phyloP scores from a whole-genome alignment of 2,113 vertebrate genomes.

The Noctilio leporinus region DNA sequence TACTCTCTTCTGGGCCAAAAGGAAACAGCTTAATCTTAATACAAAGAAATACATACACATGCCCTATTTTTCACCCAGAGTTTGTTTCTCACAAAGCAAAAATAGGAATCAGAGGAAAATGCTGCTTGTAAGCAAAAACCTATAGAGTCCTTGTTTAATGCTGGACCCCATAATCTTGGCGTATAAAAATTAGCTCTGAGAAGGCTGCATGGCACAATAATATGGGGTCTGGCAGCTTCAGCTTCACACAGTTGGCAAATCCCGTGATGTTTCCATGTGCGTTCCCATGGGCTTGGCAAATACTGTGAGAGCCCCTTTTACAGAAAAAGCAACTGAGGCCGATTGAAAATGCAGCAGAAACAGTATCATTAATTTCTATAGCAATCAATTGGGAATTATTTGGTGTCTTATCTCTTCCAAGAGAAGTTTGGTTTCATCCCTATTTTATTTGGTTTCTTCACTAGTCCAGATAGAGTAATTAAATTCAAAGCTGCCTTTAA shows the following conservation, averaged over 20 bases:
- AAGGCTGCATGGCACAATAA: neutral
- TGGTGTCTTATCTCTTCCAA: neutral
- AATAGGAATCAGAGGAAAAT: neutral
- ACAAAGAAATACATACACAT: neutral
- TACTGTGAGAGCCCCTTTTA: neutral
- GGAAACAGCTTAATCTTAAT: neutral
- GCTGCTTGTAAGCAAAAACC: neutral
- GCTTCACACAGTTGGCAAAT: neutral
- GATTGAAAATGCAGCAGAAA: neutral
- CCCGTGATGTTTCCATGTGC: neutral
- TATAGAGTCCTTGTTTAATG: neutral
- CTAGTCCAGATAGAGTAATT: neutral
- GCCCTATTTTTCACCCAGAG: rapidly evolving
- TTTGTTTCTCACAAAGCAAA: neutral
- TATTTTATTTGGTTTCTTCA: neutral
- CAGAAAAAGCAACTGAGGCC: neutral
- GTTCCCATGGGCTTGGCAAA: rapidly evolving
- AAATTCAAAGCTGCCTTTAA: neutral
- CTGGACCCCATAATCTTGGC: neutral
- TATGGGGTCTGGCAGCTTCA: too few species aligned
- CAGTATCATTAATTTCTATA: neutral
- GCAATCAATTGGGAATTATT: neutral
- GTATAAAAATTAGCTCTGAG: neutral
- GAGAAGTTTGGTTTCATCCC: neutral
- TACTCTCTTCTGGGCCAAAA: neutral